Evolutionary conservation across 2,113 vertebrate genomes (phyloP), one percentile per base, ranked within the genome.

Genomic region (Fukomys damarensis): DNA sequence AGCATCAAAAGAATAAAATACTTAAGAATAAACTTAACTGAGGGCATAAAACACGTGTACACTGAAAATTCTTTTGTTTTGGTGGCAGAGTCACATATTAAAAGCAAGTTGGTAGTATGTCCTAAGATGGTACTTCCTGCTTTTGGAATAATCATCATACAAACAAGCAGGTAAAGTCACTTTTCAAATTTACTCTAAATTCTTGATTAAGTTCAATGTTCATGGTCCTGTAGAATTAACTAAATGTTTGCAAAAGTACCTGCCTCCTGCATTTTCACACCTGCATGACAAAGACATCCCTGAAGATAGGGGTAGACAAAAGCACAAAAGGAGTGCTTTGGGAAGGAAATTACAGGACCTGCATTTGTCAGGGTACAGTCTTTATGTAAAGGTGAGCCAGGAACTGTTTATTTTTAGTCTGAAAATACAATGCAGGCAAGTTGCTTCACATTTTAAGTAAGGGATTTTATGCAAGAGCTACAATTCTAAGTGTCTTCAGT

Each of bases 371-470:
- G 46, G 20, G 35, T n/a, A 13, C 17, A 66, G 30, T 85, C 59
- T 90, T 93, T 68, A 54, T 16, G 12, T 80, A 94, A 68, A 76
- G 58, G 49, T 81, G 65, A 95, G 76, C 43, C 26, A 43, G 61
- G 38, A 93, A 7, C 22, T 63, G n/a, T 68, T 91, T n/a, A 43
- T 76, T 86, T 94, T 90, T 84, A 63, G 30, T 87, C 70, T 90
- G 85, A 68, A 96, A 96, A 92, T 32, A 63, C 5, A 1, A 38
- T n/a, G 30, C 46, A 46, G 38, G 35, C 32, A 35, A 13, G 22
- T 68, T 76, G 30, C n/a, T 72, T 74, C 87, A 80, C 43, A 74
- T 91, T 93, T 87, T 41, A 95, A 96, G 52, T 54, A 93, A 72
- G 49, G 26, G 11, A 10, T 46, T 95, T 89, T 84, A 46, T 32